A percentile compares a stretch with the other conserved stretches of the same genome.
phyloP scores from a whole-genome alignment of 2,888 invertebrate species.

The Drosophila flavopinicola region DNA sequence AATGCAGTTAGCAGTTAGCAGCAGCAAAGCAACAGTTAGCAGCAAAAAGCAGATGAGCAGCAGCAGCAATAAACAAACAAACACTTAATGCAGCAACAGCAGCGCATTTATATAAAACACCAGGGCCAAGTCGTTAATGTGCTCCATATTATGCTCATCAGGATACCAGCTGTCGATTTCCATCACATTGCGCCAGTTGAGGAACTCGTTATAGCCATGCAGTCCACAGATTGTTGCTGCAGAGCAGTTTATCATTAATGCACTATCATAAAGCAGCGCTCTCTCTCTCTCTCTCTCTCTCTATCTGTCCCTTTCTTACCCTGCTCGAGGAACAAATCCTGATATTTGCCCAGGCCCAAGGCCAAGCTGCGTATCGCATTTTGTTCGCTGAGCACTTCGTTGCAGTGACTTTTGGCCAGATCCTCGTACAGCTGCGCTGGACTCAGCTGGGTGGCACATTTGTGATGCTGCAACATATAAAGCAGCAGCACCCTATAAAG shows the following conservation, averaged over 20 bases:
- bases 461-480: slow-evolving; percentile 79
- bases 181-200: slow-evolving; percentile 79
- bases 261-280: too few species aligned
- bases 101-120: slow-evolving; percentile 78
- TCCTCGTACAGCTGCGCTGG: slow-evolving; percentile 64
- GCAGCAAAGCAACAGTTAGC: slow-evolving; percentile 36
- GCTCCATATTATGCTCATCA: slow-evolving; percentile 43
- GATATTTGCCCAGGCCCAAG: slow-evolving; percentile 75
- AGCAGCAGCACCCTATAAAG: slow-evolving; percentile 74
- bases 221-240: slow-evolving; percentile 79
- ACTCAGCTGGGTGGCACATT: slow-evolving; percentile 67
- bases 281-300: too few species aligned
- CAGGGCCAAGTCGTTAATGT: slow-evolving; percentile 75
- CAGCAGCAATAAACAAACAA: slow-evolving; percentile 2
- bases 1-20: slow-evolving; percentile 48
- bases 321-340: slow-evolving; percentile 82
- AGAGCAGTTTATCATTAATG: slow-evolving; percentile 22
- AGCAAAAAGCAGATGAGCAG: slow-evolving; percentile 24
- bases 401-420: slow-evolving; percentile 68
- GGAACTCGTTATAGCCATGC: slow-evolving; percentile 78
- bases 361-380: slow-evolving; percentile 76
- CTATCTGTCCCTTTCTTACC: too few species aligned
- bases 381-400: slow-evolving; percentile 76
- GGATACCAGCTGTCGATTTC: slow-evolving; percentile 67
- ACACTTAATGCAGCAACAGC: slow-evolving; percentile 68